Base-by-base conservation (phyloP, 2,888 invertebrate genomes). In the Caenorhabditis plicata region DNA sequence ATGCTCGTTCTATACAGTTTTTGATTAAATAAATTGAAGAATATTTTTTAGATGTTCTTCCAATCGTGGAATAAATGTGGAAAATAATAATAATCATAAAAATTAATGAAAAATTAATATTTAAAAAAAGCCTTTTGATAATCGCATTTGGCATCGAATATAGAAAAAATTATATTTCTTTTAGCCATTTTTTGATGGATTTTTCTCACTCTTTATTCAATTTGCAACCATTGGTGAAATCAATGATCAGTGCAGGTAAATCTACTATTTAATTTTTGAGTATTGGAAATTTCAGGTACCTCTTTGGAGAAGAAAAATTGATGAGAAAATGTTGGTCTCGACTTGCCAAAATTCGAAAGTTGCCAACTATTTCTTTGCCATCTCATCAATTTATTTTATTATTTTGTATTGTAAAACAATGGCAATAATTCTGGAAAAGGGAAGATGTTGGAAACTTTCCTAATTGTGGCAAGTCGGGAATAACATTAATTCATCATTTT, bases 171-270 rank as follows among this genome's bases (percentile, higher is more conserved):
- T 5, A 33, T n/a, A 33, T 19, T 20, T 38, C n/a, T 38, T 66
- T 43, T 53, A 77, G 77, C 74, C 75, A n/a, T 77, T 77, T 40
- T 48, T 71, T 32, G 74, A 77, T 54, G 75, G 73, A 19, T 42
- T 75, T 11, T 71, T 77, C 40, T 68, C 68, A 13, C 74, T 77
- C 17, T 77, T 75, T 47, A 54, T 77, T 2, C 69, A 67, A 49
- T 68, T 71, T 45, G 61, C 75, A 38, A 75, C 76, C 5, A 67
- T 77, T 13, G 75, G 75, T 44, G 73, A 73, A 42, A 70, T 60
- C 15, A 65, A 68, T 22, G 58, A 67, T 29, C 61, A 64, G 26
- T 62, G 68, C 15, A 62, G 67, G 71, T 71, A 38, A 61, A n/a
- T n/a, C n/a, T n/a, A n/a, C n/a, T n/a, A n/a, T n/a, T n/a, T n/a